Conservation (phyloP, 1,140 invertebrate genomes). For the Pogonognathellus flavescens region DNA sequence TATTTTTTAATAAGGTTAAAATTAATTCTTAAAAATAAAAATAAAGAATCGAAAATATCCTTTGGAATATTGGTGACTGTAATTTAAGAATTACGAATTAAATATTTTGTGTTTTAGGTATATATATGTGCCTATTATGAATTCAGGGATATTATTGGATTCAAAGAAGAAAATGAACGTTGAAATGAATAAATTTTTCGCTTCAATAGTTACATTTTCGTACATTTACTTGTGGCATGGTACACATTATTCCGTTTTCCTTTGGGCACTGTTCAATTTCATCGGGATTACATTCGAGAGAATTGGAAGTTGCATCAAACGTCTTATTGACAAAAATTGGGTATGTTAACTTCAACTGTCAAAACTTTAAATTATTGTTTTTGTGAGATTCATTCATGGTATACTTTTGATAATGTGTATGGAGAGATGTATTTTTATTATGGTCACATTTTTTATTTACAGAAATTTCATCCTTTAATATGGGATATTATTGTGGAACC, state of each 20-base stretch:
- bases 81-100: too few species aligned
- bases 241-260: constrained; percentile 81
- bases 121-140: constrained; percentile 81
- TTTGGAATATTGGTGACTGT: too few species aligned
- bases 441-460: neutral
- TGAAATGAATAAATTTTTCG: constrained; percentile 75
- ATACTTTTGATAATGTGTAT: neutral
- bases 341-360: neutral
- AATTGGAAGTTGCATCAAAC: constrained; percentile 69
- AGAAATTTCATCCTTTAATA: neutral
- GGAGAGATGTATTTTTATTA: too few species aligned
- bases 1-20: constrained; percentile 84
- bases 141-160: constrained; percentile 6
- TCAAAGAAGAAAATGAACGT: constrained; percentile 13
- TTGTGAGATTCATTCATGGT: neutral
- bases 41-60: too few species aligned
- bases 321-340: constrained; percentile 30
- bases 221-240: constrained; percentile 95
- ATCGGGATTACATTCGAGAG: constrained; percentile 81
- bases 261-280: constrained; percentile 89
- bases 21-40: neutral
- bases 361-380: neutral
- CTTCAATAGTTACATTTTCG: constrained; percentile 85
- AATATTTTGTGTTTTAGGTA: constrained; percentile 80
- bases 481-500: constrained; percentile 66